phyloP scores from a whole-genome alignment of 1,140 invertebrate genomes.

The Bicyclus anynana region DNA sequence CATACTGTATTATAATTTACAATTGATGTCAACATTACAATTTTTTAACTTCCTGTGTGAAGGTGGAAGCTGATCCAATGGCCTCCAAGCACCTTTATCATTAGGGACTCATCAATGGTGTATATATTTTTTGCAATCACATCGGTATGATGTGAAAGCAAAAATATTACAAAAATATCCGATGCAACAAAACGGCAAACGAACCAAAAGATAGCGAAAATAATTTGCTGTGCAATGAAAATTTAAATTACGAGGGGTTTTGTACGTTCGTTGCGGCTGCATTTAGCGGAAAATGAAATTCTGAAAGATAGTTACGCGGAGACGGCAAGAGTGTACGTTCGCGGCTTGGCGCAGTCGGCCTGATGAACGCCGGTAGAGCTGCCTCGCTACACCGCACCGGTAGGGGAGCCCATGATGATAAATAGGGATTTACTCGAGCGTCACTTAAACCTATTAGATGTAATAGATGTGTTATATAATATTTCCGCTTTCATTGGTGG shows the following conservation, averaged over 20 bases:
- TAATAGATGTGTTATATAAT: too few relatives aligned
- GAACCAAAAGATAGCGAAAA: conserved; percentile 19
- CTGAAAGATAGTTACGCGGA: conserved; percentile 30
- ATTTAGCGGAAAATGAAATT: conserved; percentile 36
- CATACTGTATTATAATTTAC: too few relatives aligned
- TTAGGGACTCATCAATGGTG: too few relatives aligned
- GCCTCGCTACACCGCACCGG: not conserved
- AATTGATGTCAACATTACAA: too few relatives aligned
- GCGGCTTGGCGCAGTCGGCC: not conserved
- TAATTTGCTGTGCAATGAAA: conserved; percentile 28
- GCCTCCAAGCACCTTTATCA: too few relatives aligned
- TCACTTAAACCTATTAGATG: too few relatives aligned
- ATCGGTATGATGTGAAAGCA: not conserved
- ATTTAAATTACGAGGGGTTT: conserved; percentile 29
- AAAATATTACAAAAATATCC: not conserved
- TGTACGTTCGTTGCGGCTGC: conserved; percentile 25
- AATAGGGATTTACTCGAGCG: too few relatives aligned
- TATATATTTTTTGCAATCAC: not conserved
- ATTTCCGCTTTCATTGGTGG: not conserved
- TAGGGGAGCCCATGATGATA: too few relatives aligned
- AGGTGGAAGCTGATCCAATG: too few relatives aligned
- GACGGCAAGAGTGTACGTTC: not conserved
- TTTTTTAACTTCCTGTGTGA: too few relatives aligned
- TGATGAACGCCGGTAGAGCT: not conserved
- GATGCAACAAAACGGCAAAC: not conserved